phyloP scores from a whole-genome alignment of 2,113 vertebrate species.

The Dicrurus megarhynchus region DNA sequence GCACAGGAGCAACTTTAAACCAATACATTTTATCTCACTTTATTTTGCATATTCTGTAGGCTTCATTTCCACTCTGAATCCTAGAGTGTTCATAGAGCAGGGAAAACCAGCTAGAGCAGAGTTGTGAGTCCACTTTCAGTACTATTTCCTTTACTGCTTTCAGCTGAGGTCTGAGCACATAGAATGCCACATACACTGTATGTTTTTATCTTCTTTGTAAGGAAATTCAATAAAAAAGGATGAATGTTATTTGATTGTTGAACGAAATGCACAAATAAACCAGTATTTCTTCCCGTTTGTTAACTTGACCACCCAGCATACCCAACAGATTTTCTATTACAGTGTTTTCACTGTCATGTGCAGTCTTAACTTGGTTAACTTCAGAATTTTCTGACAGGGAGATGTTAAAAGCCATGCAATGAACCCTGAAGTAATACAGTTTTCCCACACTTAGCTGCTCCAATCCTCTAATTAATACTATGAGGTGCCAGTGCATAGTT shows the following conservation, averaged over 20 bases:
- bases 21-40: not conserved
- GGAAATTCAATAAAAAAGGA: not conserved
- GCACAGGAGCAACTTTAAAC: not conserved
- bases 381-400: not conserved
- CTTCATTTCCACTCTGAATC: not conserved
- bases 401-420: not conserved
- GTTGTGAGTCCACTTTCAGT: not conserved
- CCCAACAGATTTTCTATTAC: not conserved
- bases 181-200: not conserved
- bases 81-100: not conserved
- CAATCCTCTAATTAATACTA: not conserved
- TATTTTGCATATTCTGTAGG: not conserved
- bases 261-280: not conserved
- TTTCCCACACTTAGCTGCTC: not conserved
- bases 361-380: not conserved
- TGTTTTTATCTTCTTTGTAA: not conserved
- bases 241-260: not conserved
- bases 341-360: rapidly evolving
- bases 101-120: not conserved
- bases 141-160: not conserved
- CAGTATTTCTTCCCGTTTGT: not conserved
- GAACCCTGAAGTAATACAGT: not conserved
- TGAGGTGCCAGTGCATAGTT: not conserved
- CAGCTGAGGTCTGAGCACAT: not conserved
- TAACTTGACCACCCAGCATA: not conserved